Evolutionary conservation across 1,140 invertebrate genomes (phyloP), one percentile per base, ranked within the genome.

Genomic region (Potamilus streckersoni): DNA sequence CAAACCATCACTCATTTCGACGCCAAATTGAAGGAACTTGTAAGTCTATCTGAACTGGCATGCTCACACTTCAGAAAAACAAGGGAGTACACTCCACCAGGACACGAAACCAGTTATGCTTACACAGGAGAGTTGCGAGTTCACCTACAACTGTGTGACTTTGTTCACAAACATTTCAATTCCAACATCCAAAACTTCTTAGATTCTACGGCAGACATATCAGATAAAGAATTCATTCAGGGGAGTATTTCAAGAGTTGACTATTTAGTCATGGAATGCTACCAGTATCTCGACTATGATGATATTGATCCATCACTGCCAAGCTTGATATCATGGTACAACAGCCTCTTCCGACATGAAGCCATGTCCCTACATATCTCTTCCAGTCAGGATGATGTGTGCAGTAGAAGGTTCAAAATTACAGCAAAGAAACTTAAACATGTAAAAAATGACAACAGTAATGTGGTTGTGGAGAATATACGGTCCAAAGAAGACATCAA

Each of bases 261-360:
- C n/a, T 62, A 66, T 58, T 68, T 81, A 13, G 69, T 81, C 56
- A 64, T 73, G 19, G 73, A 81, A 27, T 78, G 76, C 70, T 80
- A 71, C 57, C 23, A 59, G n/a, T 20, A 60, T 8, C 23, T 79
- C 60, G 73, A 78, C 8, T 57, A 63, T 31, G 66, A 72, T 6
- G 63, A 79, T 14, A 73, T 78, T n/a, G 71, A 68, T 49, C 38
- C 38, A 11, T 49, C 38, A 49, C 38, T 49, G 38, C 38, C 38
- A 49, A 49, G 6, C 38, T 49, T 49, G 38, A 49, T 49, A 49
- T 49, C 38, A 49, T 49, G 38, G 38, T 49, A 49, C 38, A 49
- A 49, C 38, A 49, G 38, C 38, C 38, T 49, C 38, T 49, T 49
- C 38, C 38, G 38, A 11, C 38, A 49, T 49, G 38, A 49, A 49